Evolutionary conservation across 64 coral and sea anemone genomes (phyloP).

Genomic region (Montipora capricornis): DNA sequence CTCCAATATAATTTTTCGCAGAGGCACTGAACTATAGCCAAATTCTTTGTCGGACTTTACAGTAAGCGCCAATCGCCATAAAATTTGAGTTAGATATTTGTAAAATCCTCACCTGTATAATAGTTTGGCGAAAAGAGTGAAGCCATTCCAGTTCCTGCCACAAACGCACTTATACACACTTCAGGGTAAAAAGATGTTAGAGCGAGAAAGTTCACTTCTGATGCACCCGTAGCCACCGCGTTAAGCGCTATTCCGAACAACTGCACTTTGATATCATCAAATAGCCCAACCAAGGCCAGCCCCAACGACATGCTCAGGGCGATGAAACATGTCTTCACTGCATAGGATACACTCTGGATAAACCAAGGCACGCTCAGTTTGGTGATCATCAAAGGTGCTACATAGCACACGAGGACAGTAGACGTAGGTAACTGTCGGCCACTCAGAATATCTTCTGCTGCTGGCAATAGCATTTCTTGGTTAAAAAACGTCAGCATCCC

Average conservation of each 20-base stretch:
- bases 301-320: slow-evolving; percentile 61
- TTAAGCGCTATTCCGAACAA: slow-evolving; percentile 82
- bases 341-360: slow-evolving; percentile 74
- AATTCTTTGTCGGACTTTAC: too few species aligned
- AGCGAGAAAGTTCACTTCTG: slow-evolving; percentile 68
- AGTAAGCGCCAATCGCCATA: neutral
- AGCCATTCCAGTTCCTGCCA: slow-evolving; percentile 84
- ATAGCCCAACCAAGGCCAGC: slow-evolving; percentile 54
- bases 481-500: slow-evolving; percentile 87
- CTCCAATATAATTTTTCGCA: too few species aligned
- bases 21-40: too few species aligned
- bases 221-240: slow-evolving; percentile 73
- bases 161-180: slow-evolving; percentile 82
- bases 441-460: slow-evolving; percentile 85
- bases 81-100: neutral
- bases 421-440: slow-evolving; percentile 70
- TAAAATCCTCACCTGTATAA: slow-evolving; percentile 69
- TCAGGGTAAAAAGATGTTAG: slow-evolving; percentile 81
- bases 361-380: slow-evolving; percentile 83
- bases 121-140: slow-evolving; percentile 73
- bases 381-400: slow-evolving; percentile 67
- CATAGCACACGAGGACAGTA: slow-evolving; percentile 60
- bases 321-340: slow-evolving; percentile 55
- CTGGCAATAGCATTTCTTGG: slow-evolving; percentile 81
- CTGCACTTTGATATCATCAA: slow-evolving; percentile 53